phyloP scores from a whole-genome alignment of 2,113 vertebrate species.

The Piprites chloris region DNA sequence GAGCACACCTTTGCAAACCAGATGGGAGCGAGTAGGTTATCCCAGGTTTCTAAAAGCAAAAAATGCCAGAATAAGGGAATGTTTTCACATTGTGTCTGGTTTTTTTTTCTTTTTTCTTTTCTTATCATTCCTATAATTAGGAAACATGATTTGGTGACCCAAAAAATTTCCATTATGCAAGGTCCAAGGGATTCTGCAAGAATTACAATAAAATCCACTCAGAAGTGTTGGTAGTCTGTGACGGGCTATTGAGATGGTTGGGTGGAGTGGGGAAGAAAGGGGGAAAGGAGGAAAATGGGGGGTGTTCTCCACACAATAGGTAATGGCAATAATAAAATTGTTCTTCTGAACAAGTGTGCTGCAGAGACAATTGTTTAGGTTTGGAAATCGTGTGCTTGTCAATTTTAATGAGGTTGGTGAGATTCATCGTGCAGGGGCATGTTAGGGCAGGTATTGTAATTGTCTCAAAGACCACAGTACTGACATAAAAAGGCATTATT shows the following conservation, averaged over 20 bases:
- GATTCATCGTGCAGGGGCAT: background rate
- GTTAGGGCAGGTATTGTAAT: background rate
- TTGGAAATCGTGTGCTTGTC: background rate
- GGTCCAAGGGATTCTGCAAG: background rate
- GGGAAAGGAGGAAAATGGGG: background rate
- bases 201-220: background rate
- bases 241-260: background rate
- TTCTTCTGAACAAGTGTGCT: background rate
- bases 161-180: slow-evolving; percentile 32
- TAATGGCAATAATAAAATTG: background rate
- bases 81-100: background rate
- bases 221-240: background rate
- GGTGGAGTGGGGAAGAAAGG: background rate
- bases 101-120: background rate
- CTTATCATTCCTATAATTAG: slow-evolving; percentile 33
- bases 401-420: background rate
- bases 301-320: background rate
- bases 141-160: slow-evolving; percentile 13
- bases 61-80: background rate
- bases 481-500: background rate
- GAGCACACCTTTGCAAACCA: background rate
- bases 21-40: background rate
- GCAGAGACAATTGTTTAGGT: background rate
- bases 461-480: background rate
- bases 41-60: background rate